Percentiles rank a stretch among this genome's conserved stretches.
These are phyloP conservation scores for Poeciliopsis turneri DNA, from an alignment of 2,797 vertebrate species.

Conservation along the genomic window DNA sequence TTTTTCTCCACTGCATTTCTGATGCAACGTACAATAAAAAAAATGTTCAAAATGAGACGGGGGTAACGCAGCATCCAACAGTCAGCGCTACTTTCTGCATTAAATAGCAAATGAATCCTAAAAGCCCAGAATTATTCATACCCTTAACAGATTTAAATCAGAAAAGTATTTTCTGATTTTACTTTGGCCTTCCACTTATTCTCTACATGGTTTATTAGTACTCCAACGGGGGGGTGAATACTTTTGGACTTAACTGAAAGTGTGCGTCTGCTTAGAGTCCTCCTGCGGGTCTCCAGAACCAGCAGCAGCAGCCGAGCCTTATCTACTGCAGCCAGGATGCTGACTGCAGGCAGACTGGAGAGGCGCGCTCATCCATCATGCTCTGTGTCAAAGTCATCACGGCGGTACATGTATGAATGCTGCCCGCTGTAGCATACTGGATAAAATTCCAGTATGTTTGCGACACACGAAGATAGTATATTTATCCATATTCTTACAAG, in stretches of 20 bases:
- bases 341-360: slow-evolving; percentile 57
- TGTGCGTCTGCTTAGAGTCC: too few species aligned
- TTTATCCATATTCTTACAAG: too few species aligned
- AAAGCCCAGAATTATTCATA: not conserved
- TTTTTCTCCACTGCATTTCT: not conserved
- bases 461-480: too few species aligned
- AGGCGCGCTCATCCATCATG: slow-evolving; percentile 58
- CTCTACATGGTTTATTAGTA: too few species aligned
- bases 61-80: not conserved
- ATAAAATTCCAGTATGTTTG: too few species aligned
- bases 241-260: too few species aligned
- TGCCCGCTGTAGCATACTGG: slow-evolving; percentile 16
- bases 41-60: not conserved
- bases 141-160: not conserved
- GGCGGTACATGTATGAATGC: slow-evolving; percentile 51
- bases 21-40: not conserved
- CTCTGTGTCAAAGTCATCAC: slow-evolving; percentile 52
- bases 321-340: slow-evolving; percentile 65
- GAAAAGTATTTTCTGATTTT: not conserved
- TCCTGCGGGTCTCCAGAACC: slow-evolving; percentile 14
- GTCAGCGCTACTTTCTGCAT: not conserved
- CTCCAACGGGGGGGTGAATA: too few species aligned
- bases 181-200: too few species aligned
- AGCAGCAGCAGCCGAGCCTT: slow-evolving; percentile 44
- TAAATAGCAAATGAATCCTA: not conserved